Evolutionary conservation across 2,797 vertebrate species (phyloP).

Genomic region (Gambelia wislizenii): DNA sequence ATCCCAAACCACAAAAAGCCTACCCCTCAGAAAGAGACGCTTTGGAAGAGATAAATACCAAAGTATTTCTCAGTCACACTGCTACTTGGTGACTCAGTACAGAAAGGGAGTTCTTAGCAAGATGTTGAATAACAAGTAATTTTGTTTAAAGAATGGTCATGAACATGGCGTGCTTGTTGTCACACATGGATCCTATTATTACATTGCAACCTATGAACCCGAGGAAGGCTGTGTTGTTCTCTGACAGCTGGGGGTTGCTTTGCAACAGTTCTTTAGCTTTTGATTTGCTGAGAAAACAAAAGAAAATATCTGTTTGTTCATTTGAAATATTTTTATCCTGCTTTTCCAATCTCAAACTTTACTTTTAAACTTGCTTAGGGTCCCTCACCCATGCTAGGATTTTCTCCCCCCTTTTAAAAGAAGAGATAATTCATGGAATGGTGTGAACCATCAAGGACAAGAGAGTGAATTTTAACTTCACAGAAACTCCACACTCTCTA

Average conservation of each 20-base stretch:
- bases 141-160: not conserved
- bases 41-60: constrained; percentile 43
- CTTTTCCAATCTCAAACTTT: not conserved
- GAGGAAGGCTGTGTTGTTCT: not conserved
- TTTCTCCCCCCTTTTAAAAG: too few species aligned
- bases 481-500: too few species aligned
- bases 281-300: not conserved
- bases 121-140: not conserved
- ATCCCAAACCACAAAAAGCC: constrained; percentile 2
- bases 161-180: not conserved
- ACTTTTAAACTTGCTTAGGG: too few species aligned
- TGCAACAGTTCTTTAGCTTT: not conserved
- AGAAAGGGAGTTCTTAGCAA: constrained; percentile 24
- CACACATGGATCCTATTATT: not conserved
- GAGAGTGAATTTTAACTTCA: too few species aligned
- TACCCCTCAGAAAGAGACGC: constrained; percentile 30
- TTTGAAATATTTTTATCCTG: not conserved
- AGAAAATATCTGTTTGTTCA: not conserved
- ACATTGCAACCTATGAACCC: not conserved
- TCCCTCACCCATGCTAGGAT: too few species aligned
- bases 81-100: constrained; percentile 32
- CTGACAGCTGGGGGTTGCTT: not conserved
- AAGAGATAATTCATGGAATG: too few species aligned
- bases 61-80: constrained; percentile 11
- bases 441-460: too few species aligned